phyloP scores from a whole-genome alignment of 2,113 vertebrate genomes.

The Empidonax alnorum region DNA sequence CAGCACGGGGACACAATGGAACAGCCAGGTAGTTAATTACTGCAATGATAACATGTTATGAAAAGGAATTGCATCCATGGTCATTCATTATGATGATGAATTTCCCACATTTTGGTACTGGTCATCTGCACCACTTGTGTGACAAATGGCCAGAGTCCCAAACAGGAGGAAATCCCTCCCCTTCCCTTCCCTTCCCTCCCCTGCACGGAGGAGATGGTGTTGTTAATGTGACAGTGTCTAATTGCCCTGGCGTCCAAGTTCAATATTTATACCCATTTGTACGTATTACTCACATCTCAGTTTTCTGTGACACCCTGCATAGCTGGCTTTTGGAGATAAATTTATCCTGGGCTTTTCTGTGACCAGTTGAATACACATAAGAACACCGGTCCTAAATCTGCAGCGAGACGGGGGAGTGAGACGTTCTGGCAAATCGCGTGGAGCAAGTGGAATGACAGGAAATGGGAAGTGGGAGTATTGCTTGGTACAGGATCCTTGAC shows the following conservation, averaged over 20 bases:
- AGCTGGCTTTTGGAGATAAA: neutral
- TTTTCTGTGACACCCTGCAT: neutral
- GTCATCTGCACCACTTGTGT: neutral
- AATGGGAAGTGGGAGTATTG: neutral
- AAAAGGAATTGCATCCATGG: neutral
- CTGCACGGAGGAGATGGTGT: accelerated
- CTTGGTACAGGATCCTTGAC: neutral
- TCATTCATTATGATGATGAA: neutral
- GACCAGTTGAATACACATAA: neutral
- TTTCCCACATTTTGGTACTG: neutral
- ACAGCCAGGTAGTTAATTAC: constrained; percentile 27
- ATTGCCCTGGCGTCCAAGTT: neutral
- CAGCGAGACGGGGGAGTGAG: neutral
- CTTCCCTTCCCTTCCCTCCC: neutral
- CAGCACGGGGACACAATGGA: neutral
- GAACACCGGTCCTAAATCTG: neutral
- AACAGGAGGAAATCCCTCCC: neutral
- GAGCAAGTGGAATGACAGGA: neutral
- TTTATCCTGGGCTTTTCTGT: neutral
- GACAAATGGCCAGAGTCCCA: neutral
- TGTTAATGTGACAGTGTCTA: neutral
- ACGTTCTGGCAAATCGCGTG: neutral
- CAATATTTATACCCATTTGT: neutral
- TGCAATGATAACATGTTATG: neutral
- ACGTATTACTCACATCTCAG: neutral